Percentiles rank a stretch among this genome's conserved stretches.
These are phyloP conservation scores for Octopus bimaculoides DNA, from an alignment of 1,140 invertebrate genomes.

Conservation along the genomic window DNA sequence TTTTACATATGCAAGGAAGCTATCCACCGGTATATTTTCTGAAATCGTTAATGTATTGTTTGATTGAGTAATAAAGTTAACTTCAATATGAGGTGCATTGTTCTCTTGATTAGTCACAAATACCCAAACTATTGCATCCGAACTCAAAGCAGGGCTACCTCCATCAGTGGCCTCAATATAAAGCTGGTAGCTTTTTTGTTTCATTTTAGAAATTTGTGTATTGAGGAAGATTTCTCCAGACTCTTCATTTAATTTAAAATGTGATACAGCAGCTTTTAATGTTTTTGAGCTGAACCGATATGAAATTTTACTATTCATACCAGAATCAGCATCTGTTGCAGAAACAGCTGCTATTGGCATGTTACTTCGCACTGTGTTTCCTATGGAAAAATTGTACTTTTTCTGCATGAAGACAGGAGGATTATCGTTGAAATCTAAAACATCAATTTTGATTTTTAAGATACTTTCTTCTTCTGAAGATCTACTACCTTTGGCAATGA, in stretches of 20 bases:
- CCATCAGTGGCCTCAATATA: conserved; percentile 1
- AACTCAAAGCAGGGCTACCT: background rate
- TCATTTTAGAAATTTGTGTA: background rate
- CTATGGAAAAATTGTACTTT: conserved; percentile 60
- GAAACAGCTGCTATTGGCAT: conserved; percentile 35
- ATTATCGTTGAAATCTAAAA: conserved; percentile 94
- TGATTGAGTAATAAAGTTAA: conserved; percentile 25
- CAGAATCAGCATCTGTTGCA: conserved; percentile 46
- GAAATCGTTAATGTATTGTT: conserved; percentile 30
- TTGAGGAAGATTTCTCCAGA: background rate
- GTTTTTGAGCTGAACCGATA: conserved; percentile 80
- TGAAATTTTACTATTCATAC: conserved; percentile 42
- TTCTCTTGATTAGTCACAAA: conserved; percentile 23
- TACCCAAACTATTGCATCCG: conserved; percentile 19
- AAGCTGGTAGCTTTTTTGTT: background rate
- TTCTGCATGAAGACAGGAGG: conserved; percentile 73
- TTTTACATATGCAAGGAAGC: conserved; percentile 44
- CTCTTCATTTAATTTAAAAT: background rate
- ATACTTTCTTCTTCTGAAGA: conserved; percentile 34
- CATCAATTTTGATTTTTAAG: conserved; percentile 47
- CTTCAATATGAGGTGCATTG: conserved; percentile 26
- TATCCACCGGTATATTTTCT: conserved; percentile 34
- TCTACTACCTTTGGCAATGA: conserved; percentile 43
- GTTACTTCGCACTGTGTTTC: conserved; percentile 63
- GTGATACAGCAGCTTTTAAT: conserved; percentile 78